A percentile compares a stretch with the other conserved stretches of the same genome.
Conservation (phyloP, 2,113 vertebrate genomes). For the Carassius auratus region DNA sequence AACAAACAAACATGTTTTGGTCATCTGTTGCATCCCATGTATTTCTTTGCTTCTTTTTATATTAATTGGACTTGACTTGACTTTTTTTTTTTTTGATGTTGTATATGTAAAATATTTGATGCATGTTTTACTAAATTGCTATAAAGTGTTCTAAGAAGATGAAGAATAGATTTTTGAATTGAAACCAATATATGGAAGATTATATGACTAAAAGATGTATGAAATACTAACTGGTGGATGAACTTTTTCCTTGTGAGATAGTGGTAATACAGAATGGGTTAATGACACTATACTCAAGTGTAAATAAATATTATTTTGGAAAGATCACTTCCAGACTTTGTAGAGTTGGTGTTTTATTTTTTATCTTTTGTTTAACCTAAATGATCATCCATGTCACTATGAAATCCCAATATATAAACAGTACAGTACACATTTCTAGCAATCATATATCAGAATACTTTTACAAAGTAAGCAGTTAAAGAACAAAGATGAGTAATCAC, state of each 20-base stretch:
- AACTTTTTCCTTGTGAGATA: slow-evolving; percentile 59
- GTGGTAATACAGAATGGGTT: slow-evolving; percentile 58
- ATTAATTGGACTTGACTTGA: slow-evolving; percentile 59
- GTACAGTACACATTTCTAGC: not conserved
- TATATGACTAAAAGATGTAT: slow-evolving; percentile 57
- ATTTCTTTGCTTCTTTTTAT: slow-evolving; percentile 57
- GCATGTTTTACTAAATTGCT: slow-evolving; percentile 74
- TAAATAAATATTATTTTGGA: slow-evolving; percentile 78
- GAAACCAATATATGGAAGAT: slow-evolving; percentile 30
- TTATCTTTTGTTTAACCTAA: not conserved
- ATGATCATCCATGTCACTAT: not conserved
- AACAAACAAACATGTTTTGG: not conserved
- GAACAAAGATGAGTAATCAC: not conserved
- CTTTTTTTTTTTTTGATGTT: slow-evolving; percentile 66
- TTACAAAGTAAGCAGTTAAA: not conserved
- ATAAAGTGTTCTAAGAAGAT: slow-evolving; percentile 57
- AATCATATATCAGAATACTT: not conserved
- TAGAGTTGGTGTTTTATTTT: slow-evolving; percentile 32
- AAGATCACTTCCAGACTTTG: slow-evolving; percentile 57
- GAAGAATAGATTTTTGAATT: slow-evolving; percentile 64
- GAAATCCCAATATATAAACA: not conserved
- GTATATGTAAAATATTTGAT: slow-evolving; percentile 64
- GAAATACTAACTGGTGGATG: slow-evolving; percentile 63
- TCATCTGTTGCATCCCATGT: slow-evolving; percentile 49
- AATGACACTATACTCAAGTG: slow-evolving; percentile 70